These are phyloP conservation scores for Hypotaenidia philippensis DNA, from an alignment of 2,797 vertebrate species.

Conservation along the genomic window DNA sequence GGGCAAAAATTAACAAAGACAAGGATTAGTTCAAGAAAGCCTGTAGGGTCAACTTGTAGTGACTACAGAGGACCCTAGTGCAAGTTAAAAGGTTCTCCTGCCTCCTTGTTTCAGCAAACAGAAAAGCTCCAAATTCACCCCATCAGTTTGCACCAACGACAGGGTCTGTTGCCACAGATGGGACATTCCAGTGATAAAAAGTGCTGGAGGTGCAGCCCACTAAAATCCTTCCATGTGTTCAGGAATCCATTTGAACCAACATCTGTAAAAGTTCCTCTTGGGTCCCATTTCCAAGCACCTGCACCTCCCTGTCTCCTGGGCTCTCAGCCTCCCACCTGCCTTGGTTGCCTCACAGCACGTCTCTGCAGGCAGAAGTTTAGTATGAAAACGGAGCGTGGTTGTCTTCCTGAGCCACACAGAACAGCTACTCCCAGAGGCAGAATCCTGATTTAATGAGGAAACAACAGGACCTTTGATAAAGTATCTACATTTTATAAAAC, in stretches of 20 bases:
- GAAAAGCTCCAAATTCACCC: not conserved
- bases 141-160: rapidly evolving
- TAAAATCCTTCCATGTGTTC: not conserved
- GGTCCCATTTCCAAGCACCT: not conserved
- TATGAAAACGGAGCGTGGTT: not conserved
- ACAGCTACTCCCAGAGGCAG: conserved; percentile 10
- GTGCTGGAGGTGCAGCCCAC: not conserved
- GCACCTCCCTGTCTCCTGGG: not conserved
- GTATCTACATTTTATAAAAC: not conserved
- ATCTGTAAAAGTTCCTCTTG: not conserved
- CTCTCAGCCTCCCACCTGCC: not conserved
- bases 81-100: not conserved
- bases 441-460: conserved; percentile 42
- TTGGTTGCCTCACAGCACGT: rapidly evolving
- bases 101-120: not conserved
- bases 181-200: not conserved
- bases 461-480: conserved; percentile 23
- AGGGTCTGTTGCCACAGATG: not conserved
- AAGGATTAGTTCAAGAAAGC: not conserved
- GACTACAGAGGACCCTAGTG: not conserved
- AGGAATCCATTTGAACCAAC: not conserved
- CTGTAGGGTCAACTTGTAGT: not conserved
- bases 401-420: conserved; percentile 1
- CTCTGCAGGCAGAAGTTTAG: not conserved
- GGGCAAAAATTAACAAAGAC: not conserved